A percentile compares a stretch with the other conserved stretches of the same genome.
These are phyloP conservation scores for Mus caroli DNA, from an alignment of 2,797 vertebrate genomes.

Conservation along the genomic window DNA sequence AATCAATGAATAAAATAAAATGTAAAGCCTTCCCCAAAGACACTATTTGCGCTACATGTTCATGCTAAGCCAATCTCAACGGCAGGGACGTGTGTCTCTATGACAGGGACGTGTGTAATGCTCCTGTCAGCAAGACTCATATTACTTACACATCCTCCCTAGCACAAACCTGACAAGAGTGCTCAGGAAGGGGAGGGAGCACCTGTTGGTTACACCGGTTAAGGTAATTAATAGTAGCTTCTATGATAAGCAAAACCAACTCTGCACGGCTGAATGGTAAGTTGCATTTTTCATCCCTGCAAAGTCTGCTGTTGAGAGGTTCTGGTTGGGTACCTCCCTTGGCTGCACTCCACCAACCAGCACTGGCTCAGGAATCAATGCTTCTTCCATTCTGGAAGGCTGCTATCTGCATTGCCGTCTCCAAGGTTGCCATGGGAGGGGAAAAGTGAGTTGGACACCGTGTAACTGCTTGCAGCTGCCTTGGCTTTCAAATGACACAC, in stretches of 20 bases:
- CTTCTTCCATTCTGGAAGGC: not conserved
- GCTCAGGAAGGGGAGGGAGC: not conserved
- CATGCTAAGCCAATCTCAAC: not conserved
- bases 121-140: not conserved
- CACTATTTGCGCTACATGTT: not conserved
- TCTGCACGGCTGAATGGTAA: constrained; percentile 8
- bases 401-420: not conserved
- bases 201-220: not conserved
- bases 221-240: constrained; percentile 18
- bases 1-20: not conserved
- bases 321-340: constrained; percentile 38
- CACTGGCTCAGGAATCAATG: constrained; percentile 39
- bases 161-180: not conserved
- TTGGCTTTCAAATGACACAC: constrained; percentile 44
- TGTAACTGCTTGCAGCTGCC: constrained; percentile 65
- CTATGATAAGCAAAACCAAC: constrained; percentile 32
- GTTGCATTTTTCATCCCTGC: not conserved
- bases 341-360: constrained; percentile 44
- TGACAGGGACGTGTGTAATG: not conserved
- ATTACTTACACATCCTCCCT: not conserved
- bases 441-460: not conserved
- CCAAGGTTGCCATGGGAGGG: constrained; percentile 12
- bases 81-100: not conserved
- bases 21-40: not conserved
- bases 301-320: constrained; percentile 25